These are phyloP conservation scores for Nothoprocta perdicaria DNA, from an alignment of 2,113 vertebrate species.

Conservation along the genomic window DNA sequence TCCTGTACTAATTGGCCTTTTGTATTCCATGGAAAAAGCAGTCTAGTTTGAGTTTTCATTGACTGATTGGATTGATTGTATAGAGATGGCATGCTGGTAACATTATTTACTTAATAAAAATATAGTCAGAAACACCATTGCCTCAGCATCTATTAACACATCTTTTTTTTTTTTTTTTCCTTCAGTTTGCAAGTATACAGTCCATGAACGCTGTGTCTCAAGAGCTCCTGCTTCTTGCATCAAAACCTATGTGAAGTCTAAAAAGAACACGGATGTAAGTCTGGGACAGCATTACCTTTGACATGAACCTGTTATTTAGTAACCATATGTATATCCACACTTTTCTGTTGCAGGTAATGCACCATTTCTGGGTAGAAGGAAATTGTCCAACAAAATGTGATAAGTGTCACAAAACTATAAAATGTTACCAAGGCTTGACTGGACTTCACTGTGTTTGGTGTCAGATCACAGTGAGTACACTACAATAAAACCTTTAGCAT, in stretches of 20 bases:
- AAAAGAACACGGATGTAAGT: slow-evolving; percentile 93
- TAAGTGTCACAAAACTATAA: slow-evolving; percentile 96
- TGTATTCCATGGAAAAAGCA: slow-evolving; percentile 75
- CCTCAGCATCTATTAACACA: background rate
- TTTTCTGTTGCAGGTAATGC: slow-evolving; percentile 86
- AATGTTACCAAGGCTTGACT: slow-evolving; percentile 95
- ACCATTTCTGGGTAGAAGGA: slow-evolving; percentile 95
- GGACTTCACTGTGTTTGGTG: slow-evolving; percentile 97
- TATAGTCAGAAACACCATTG: slow-evolving; percentile 21
- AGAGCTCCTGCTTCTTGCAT: slow-evolving; percentile 91
- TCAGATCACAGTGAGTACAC: slow-evolving; percentile 91
- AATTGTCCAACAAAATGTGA: slow-evolving; percentile 95
- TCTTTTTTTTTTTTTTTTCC: slow-evolving; percentile 50
- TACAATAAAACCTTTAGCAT: background rate
- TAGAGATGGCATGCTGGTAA: slow-evolving; percentile 63
- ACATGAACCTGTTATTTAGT: background rate
- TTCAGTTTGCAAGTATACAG: slow-evolving; percentile 95
- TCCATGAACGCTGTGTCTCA: slow-evolving; percentile 90
- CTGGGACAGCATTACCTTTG: background rate
- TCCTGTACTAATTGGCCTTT: slow-evolving; percentile 83
- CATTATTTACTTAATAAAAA: slow-evolving; percentile 62
- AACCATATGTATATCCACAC: background rate
- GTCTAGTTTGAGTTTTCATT: slow-evolving; percentile 74
- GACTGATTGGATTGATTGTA: slow-evolving; percentile 75
- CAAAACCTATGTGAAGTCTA: slow-evolving; percentile 94